Evolutionary conservation across 2,888 invertebrate species (phyloP).

Genomic region (Sarcophaga subvicina): DNA sequence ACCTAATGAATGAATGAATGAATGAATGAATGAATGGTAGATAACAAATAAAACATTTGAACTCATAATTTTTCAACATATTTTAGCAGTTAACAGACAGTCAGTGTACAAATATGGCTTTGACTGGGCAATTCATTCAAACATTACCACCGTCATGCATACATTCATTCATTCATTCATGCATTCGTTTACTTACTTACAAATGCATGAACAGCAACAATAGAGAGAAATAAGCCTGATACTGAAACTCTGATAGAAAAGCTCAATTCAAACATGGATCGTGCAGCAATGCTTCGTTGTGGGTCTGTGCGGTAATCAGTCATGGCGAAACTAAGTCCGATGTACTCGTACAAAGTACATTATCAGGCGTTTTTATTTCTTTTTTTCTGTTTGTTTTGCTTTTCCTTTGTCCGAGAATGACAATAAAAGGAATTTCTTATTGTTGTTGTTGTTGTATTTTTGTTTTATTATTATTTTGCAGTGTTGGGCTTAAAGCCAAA

Average conservation of each 20-base stretch:
- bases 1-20: conserved; percentile 3
- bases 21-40: conserved; percentile 37
- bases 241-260: conserved; percentile 45
- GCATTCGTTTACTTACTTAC: conserved; percentile 3
- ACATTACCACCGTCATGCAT: conserved; percentile 28
- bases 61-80: conserved; percentile 67
- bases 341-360: conserved; percentile 61
- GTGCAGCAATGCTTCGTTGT: conserved; percentile 71
- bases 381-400: conserved; percentile 8
- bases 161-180: conserved; percentile 20
- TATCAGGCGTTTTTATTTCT: conserved; percentile 48
- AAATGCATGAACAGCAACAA: conserved; percentile 22
- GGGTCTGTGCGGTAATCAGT: conserved; percentile 65
- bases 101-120: neutral
- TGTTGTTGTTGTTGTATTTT: neutral
- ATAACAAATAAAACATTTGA: conserved; percentile 60
- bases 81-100: conserved; percentile 8
- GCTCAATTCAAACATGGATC: conserved; percentile 65
- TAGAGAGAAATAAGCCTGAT: neutral
- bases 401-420: conserved; percentile 52
- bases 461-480: neutral
- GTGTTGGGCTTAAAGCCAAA: conserved; percentile 52
- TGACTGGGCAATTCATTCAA: conserved; percentile 43
- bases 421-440: conserved; percentile 65
- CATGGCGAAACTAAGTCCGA: conserved; percentile 48